Base-by-base conservation (phyloP, 2,888 invertebrate species). In the Branchellion lobata region DNA sequence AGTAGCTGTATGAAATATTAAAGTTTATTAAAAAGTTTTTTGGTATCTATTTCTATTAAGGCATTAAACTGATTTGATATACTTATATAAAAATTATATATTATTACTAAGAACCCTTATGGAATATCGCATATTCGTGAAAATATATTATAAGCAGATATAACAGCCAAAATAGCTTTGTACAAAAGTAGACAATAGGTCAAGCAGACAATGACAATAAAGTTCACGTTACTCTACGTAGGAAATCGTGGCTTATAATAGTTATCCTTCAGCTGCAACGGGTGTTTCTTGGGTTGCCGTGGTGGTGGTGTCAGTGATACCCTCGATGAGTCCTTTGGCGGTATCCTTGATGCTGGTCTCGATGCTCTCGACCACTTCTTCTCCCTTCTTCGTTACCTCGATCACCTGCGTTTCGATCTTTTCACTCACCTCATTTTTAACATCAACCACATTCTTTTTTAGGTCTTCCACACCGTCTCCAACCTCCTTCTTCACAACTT, bases 371-470 rank as follows among this genome's bases (percentile, higher is more conserved):
- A 65, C 53, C 57, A 77, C 57, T 24, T 77, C 77, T 14, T 29
- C 33, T 24, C 57, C 53, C 34, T 77, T 77, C 29, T 3, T 65
- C 61, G 53, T 77, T 33, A 77, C 57, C 24, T 77, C 77, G 8
- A 65, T 65, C 53, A 77, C 34, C 27, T 57, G 57, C 21, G 77
- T 77, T 36, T 77, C 77, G 65, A 77, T 77, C 29, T 77, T 77
- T 65, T 77, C 77, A 40, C 33, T 65, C n/a, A 77, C 77, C 24
- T 34, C 77, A 2, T 29, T 77, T 36, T 77, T 47, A 34, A 77
- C 33, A 0, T 77, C 77, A 8, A 24, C 34, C 1, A 34, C 77
- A 18, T 29, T 24, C 57, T 77, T 65, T 34, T 77, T 34, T 24
- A 65, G 31, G 1, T 77, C 40, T 18, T 27, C 40, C 24, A 77